Conservation (phyloP, 2,113 vertebrate species). For the Poeciliopsis occidentalis region DNA sequence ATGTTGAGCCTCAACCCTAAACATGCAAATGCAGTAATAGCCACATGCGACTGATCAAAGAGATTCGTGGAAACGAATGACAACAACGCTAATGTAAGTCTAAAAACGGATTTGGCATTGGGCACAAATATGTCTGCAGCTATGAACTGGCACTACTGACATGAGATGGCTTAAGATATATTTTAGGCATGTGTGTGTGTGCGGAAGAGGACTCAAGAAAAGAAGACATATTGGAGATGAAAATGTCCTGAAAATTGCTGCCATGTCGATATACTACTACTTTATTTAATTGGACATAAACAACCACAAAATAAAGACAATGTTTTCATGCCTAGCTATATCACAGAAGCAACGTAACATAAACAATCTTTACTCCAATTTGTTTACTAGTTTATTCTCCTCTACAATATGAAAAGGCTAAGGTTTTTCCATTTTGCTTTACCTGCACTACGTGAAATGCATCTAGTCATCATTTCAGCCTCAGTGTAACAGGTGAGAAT, state of each 20-base stretch:
- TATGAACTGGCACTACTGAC: constrained; percentile 2
- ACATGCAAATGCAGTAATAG: constrained; percentile 29
- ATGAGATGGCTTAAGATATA: constrained; percentile 3
- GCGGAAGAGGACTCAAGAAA: background rate
- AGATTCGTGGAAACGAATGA: constrained; percentile 43
- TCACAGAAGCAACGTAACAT: background rate
- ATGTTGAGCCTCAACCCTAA: constrained; percentile 19
- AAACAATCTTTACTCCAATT: constrained; percentile 25
- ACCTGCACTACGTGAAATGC: background rate
- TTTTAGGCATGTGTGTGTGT: background rate
- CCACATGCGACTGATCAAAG: constrained; percentile 24
- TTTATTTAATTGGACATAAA: constrained; percentile 47
- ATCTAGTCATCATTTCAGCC: constrained; percentile 1
- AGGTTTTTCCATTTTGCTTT: background rate
- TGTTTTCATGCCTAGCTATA: constrained; percentile 31
- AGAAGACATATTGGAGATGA: background rate
- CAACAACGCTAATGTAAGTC: constrained; percentile 17
- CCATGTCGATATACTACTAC: constrained; percentile 31
- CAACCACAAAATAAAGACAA: constrained; percentile 56
- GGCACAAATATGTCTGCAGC: constrained; percentile 11
- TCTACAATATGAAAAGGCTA: constrained; percentile 5
- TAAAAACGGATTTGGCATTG: constrained; percentile 29
- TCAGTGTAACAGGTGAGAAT: background rate
- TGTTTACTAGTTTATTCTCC: constrained; percentile 51
- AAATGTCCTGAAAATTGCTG: constrained; percentile 41